Base-by-base conservation (phyloP, 2,797 vertebrate species). In the Centroberyx gerrardi region DNA sequence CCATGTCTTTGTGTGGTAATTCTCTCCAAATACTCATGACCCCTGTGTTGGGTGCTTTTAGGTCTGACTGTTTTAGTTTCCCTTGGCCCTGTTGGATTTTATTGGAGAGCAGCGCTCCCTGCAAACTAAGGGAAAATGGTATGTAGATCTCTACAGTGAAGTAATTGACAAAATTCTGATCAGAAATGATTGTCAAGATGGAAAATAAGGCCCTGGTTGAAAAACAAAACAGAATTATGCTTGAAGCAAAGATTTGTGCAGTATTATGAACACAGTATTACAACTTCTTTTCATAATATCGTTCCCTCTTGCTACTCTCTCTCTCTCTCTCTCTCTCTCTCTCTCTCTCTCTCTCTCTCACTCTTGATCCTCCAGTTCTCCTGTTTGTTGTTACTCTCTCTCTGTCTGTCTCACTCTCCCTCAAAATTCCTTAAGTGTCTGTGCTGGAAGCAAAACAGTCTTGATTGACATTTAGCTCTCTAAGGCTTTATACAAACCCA, bases 391-490 rank as follows among this genome's bases (percentile, higher is more conserved):
- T 22, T 74, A 22, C 33, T 42, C 40, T 13, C 76, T 87, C 74
- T 70, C 71, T 13, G 46, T 82, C 76, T 74, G 66, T 91, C 87
- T 87, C 87, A 48, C 85, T 87, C 91, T 91, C 91, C 85, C 87
- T 92, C 78, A 86, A 92, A 93, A 90, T 93, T 93, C 91, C 84
- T 91, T 89, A 92, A 90, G 86, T 89, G 86, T 93, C 84, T 90
- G 82, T 66, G 82, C 91, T 91, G 81, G 78, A 91, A 93, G 90
- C 83, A 91, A 93, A 93, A 94, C 90, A 90, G 82, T 68, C 84
- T 77, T 93, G 95, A 95, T 88, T 94, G 94, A 93, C 94, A 94
- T 91, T 86, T 90, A 90, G 88, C 87, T 89, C 88, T 92, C 84
- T 82, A 84, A 90, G 84, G 89, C 82, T 90, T 93, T 88, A 86